These are phyloP conservation scores for Poliocrania exsul DNA, from an alignment of 2,797 vertebrate species.

Conservation along the genomic window DNA sequence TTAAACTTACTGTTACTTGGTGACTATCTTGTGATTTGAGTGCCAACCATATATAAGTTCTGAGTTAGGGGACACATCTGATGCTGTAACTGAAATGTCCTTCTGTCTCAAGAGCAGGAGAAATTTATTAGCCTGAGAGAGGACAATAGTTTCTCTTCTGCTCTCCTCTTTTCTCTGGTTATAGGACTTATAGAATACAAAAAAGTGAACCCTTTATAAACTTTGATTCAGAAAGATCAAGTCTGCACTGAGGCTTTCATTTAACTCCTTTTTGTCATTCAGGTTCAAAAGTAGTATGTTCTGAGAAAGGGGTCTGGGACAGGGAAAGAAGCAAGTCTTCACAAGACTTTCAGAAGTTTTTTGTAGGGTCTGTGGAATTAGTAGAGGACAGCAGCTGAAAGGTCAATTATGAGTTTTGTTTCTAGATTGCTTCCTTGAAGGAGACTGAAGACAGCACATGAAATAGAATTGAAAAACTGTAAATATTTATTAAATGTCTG, in stretches of 20 bases:
- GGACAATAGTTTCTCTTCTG: not conserved
- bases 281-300: not conserved
- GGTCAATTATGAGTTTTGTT: not conserved
- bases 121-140: not conserved
- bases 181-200: not conserved
- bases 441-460: not conserved
- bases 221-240: not conserved
- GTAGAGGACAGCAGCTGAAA: not conserved
- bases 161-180: not conserved
- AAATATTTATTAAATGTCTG: not conserved
- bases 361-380: not conserved
- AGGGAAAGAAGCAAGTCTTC: not conserved
- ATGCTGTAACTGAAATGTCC: not conserved
- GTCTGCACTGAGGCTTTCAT: not conserved
- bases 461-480: not conserved
- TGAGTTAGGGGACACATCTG: not conserved
- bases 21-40: not conserved
- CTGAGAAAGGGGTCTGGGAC: not conserved
- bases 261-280: not conserved
- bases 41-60: not conserved
- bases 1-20: not conserved
- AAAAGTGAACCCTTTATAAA: not conserved
- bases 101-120: not conserved
- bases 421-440: not conserved
- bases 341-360: not conserved